A percentile compares a stretch with the other conserved stretches of the same genome.
These are phyloP conservation scores for Zaprionus ghesquierei DNA, from an alignment of 1,140 invertebrate species.

Conservation along the genomic window DNA sequence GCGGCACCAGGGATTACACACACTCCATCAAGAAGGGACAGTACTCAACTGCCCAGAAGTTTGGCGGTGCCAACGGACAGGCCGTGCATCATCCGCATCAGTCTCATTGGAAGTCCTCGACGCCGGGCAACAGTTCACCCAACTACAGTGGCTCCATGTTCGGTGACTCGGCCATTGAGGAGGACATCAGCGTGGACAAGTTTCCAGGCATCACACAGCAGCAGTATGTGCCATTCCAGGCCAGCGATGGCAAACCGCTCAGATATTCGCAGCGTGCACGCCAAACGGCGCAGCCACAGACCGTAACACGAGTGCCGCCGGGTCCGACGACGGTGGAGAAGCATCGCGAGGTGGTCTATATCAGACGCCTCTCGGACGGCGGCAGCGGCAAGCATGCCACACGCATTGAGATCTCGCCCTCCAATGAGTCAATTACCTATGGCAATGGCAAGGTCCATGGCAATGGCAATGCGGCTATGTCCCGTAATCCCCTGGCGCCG, in stretches of 20 bases:
- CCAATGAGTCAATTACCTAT: constrained; percentile 78
- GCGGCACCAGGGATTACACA: constrained; percentile 85
- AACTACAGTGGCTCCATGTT: constrained; percentile 82
- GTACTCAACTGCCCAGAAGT: constrained; percentile 66
- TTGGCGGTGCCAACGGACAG: constrained; percentile 51
- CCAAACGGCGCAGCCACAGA: constrained; percentile 64
- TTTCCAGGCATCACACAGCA: constrained; percentile 72
- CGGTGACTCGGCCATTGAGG: constrained; percentile 82
- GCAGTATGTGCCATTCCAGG: constrained; percentile 75
- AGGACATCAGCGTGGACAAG: constrained; percentile 82
- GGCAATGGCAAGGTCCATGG: constrained; percentile 50
- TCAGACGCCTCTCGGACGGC: constrained; percentile 71
- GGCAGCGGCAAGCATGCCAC: constrained; percentile 69
- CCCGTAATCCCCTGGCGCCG: constrained; percentile 66
- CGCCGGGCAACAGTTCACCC: constrained; percentile 80
- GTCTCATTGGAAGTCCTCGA: constrained; percentile 77
- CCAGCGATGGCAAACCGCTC: constrained; percentile 62
- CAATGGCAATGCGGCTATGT: constrained; percentile 39
- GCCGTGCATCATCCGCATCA: constrained; percentile 42
- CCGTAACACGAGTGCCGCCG: constrained; percentile 28
- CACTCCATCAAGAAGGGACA: constrained; percentile 84
- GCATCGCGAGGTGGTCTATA: constrained; percentile 79
- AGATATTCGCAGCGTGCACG: constrained; percentile 67
- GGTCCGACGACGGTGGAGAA: constrained; percentile 53
- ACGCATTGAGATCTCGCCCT: constrained; percentile 77